These are phyloP conservation scores for Callionymus lyra DNA, from an alignment of 2,113 vertebrate species.

Conservation along the genomic window DNA sequence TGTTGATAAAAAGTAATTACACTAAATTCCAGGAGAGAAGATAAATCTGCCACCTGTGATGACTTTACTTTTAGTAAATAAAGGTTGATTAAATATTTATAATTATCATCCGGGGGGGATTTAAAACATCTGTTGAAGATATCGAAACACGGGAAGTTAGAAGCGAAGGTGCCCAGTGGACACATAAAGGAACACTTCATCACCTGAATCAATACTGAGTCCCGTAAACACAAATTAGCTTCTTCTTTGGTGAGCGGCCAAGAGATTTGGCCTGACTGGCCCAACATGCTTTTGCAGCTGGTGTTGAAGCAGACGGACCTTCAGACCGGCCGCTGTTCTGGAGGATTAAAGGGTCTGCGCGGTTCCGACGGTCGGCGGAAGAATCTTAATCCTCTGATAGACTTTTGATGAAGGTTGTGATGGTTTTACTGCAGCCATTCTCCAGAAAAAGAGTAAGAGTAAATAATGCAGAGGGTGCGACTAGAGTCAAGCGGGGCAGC, in stretches of 20 bases:
- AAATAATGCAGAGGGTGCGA: background rate
- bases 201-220: constrained; percentile 14
- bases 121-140: no score
- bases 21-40: no score
- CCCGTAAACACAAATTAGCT: constrained; percentile 11
- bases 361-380: no score
- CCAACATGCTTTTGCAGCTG: constrained; percentile 5
- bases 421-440: constrained; percentile 29
- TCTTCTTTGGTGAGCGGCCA: constrained; percentile 15
- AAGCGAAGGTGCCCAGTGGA: constrained; percentile 1
- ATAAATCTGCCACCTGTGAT: no score
- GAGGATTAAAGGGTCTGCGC: constrained; percentile 25
- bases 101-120: no score
- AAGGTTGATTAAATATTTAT: no score
- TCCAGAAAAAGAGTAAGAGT: constrained; percentile 5
- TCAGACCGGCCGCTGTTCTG: background rate
- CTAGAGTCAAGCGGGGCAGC: constrained; percentile 3
- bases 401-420: constrained; percentile 17
- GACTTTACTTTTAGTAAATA: no score
- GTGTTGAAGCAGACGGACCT: constrained; percentile 1
- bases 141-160: no score
- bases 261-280: background rate
- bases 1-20: no score
- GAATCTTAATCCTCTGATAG: constrained; percentile 14
- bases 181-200: constrained; percentile 1